Percentiles rank a stretch among this genome's conserved stretches.
Conservation (phyloP, 2,888 invertebrate genomes). For the Cetonia aurata region DNA sequence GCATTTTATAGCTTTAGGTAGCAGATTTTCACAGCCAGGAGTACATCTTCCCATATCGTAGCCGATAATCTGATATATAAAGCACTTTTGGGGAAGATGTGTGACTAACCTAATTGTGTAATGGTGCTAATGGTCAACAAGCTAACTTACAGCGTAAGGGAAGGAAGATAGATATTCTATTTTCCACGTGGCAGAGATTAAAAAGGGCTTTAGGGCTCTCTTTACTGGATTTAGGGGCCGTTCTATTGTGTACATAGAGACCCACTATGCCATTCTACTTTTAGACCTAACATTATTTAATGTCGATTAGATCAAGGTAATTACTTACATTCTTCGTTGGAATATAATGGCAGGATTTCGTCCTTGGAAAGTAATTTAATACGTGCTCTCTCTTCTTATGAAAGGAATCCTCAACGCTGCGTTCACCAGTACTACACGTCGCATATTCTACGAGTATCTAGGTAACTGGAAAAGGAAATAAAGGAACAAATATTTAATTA, state of each 20-base stretch:
- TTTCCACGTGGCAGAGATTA: slow-evolving; percentile 37
- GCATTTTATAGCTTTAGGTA: too few relatives aligned
- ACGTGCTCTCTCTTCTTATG: not conserved
- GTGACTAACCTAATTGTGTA: slow-evolving; percentile 18
- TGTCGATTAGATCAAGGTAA: slow-evolving; percentile 43
- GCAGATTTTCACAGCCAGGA: too few relatives aligned
- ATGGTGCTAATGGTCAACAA: slow-evolving; percentile 16
- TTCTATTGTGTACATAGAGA: slow-evolving; percentile 32
- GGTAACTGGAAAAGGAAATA: too few relatives aligned
- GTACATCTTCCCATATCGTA: too few relatives aligned
- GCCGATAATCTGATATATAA: not conserved
- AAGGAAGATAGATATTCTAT: slow-evolving; percentile 39
- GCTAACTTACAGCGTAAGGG: not conserved
- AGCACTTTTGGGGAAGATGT: not conserved
- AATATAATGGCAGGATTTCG: slow-evolving; percentile 35
- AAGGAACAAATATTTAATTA: too few relatives aligned
- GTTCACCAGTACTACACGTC: too few relatives aligned
- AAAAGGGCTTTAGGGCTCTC: slow-evolving; percentile 38
- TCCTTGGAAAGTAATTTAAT: slow-evolving; percentile 37
- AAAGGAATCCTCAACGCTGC: too few relatives aligned
- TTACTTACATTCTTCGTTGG: slow-evolving; percentile 38
- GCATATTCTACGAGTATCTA: too few relatives aligned
- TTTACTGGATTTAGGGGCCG: slow-evolving; percentile 16
- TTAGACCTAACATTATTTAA: slow-evolving; percentile 36
- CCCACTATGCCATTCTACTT: slow-evolving; percentile 13